Evolutionary conservation across 2,113 vertebrate genomes (phyloP), one percentile per base, ranked within the genome.

Genomic region (Centropus unirufus): DNA sequence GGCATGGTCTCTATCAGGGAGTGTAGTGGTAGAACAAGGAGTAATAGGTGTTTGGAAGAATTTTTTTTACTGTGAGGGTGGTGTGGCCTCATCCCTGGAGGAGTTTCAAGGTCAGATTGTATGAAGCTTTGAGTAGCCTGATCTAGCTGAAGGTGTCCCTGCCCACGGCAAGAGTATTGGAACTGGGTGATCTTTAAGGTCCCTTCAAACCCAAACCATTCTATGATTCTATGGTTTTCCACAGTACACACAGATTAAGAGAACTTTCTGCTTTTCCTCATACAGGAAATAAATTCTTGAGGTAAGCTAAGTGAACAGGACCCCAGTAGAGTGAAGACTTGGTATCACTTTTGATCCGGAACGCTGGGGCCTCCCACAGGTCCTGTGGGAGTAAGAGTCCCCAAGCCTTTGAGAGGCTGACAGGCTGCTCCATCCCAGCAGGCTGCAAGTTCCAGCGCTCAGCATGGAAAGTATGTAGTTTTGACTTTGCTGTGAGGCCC

Each of bases 381-480:
- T 83, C 30, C 21, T 1, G 0, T 0, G 29, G 46, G 21, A 5
- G 4, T 58, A 27, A 21, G 36, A 5, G 7, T 78, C n/a, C 44
- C 36, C 2, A 3, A 44, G 21, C 44, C 73, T 58, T 20, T 57
- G 52, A 51, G 14, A 19, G 21, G 14, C 55, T 49, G 40, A 21
- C 47, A 44, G 23, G 12, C 52, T 76, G 30, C 58, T 61, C 40
- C 17, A 8, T 72, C 29, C 7, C 3, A 7, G 4, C 2, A 7
- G 40, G 21, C 34, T 78, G 8, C 57, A 52, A 57, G 29, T 90
- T 29, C 15, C 2, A 40, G 66, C 9, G 69, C 30, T 78, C 61
- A 54, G 22, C 30, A n/a, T 42, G 6, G 26, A 3, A 2, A 17
- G 68, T 29, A 39, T 1, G 2, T 3, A 22, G 21, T 12, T 59